Conservation (phyloP, 1,140 invertebrate species). For the Drosophila leontia region DNA sequence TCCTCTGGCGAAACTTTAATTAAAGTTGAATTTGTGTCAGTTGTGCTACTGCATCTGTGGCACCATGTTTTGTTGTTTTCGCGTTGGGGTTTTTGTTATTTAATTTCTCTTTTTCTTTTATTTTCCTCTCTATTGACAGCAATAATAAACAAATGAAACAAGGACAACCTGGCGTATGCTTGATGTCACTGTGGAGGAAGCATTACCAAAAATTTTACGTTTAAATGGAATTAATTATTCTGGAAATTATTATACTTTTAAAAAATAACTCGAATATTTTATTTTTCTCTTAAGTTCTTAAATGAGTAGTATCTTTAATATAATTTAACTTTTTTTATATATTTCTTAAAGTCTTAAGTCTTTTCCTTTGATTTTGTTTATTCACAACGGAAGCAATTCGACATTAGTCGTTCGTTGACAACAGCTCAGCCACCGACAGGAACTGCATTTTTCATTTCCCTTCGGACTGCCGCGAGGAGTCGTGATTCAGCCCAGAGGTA, state of each 20-base stretch:
- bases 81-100: neutral
- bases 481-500: constrained; percentile 30
- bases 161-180: neutral
- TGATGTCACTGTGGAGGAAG: neutral
- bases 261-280: neutral
- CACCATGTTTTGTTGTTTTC: constrained; percentile 27
- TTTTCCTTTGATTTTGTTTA: constrained; percentile 2
- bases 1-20: constrained; percentile 54
- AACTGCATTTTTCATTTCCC: constrained; percentile 61
- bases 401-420: constrained; percentile 30
- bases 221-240: neutral
- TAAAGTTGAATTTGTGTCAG: constrained; percentile 79
- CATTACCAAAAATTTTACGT: neutral
- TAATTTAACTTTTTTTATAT: neutral
- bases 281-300: neutral
- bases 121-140: constrained; percentile 1
- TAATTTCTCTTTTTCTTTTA: neutral
- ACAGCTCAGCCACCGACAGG: constrained; percentile 41
- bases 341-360: no score
- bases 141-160: neutral
- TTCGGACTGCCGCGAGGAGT: constrained; percentile 14
- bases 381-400: constrained; percentile 32
- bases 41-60: constrained; percentile 45
- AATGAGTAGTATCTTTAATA: neutral
- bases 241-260: neutral